A percentile compares a stretch with the other conserved stretches of the same genome.
These are phyloP conservation scores for Crossaster papposus DNA, from an alignment of 53 echinoderm and acorn worm species.

Conservation along the genomic window DNA sequence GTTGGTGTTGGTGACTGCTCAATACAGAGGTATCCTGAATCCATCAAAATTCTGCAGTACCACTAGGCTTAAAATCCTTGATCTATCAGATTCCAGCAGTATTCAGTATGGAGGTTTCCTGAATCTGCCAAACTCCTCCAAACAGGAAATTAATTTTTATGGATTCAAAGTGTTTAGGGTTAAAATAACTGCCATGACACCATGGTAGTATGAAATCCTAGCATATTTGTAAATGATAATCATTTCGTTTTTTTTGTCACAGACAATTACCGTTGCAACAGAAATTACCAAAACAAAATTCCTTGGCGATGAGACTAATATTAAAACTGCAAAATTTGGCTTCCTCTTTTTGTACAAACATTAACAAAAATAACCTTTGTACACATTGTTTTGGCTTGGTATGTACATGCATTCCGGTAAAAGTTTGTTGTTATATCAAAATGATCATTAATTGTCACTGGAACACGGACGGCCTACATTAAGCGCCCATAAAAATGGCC, in stretches of 20 bases:
- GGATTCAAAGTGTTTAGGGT: too few relatives aligned
- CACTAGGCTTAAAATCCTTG: too few relatives aligned
- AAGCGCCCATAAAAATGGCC: neutral
- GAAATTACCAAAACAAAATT: neutral
- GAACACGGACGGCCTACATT: neutral
- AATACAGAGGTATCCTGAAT: too few relatives aligned
- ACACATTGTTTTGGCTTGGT: slow-evolving; percentile 27
- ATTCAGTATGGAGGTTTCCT: too few relatives aligned
- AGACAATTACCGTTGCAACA: neutral
- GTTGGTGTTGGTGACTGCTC: too few relatives aligned
- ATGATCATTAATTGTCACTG: neutral
- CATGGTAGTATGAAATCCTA: neutral
- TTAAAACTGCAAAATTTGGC: slow-evolving; percentile 2
- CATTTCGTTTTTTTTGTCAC: neutral
- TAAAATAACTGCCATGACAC: neutral
- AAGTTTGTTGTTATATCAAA: slow-evolving; percentile 12
- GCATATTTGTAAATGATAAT: neutral
- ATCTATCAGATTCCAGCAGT: too few relatives aligned
- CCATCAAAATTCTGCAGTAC: too few relatives aligned
- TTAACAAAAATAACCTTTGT: slow-evolving; percentile 36
- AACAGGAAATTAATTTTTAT: too few relatives aligned
- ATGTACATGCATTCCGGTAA: slow-evolving; percentile 54
- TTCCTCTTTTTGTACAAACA: slow-evolving; percentile 21
- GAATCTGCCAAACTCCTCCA: too few relatives aligned
- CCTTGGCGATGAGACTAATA: neutral